Evolutionary conservation across 2,113 vertebrate species (phyloP), one percentile per base, ranked within the genome.

Genomic region (Sprattus sprattus): DNA sequence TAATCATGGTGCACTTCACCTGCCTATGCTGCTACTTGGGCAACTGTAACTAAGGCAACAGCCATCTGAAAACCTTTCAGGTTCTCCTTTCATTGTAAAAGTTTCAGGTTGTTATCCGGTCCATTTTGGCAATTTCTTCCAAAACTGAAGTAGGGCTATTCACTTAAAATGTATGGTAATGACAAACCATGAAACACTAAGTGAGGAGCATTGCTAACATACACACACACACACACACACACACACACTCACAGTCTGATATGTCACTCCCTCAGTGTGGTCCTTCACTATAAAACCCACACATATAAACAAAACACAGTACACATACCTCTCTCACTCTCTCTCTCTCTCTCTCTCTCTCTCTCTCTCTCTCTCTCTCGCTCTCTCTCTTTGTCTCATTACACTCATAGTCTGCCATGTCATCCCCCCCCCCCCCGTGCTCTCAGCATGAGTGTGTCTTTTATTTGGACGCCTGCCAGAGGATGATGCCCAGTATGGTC

Each of bases 401-500:
- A 52, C 16, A n/a, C 54, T 60, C 54, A 60, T 60, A 22, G 54
- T 20, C 20, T 60, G 54, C 20, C 54, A 60, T 60, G 18, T 60
- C 20, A 22, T 0, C 50, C 47, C 6, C 6, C 50, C 54, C 18
- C 20, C 3, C 18, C 18, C 4, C 20, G 22, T 83, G 50, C 52
- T 57, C 32, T 57, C 20, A 57, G 50, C 57, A 47, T 67, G 83
- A 39, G 45, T 32, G 71, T 16, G 25, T 78, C 67, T 49, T 44
- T 97, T 93, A 97, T 90, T 90, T 93, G 84, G 13, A 0, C 83
- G 83, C 0, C 86, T 39, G 8, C 95, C 94, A 97, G 92, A 98
- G 94, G 91, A 96, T 81, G 86, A 98, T 4, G 89, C 78, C 94
- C 90, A 98, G 90, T 92, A 98, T 90, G 87, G 91, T 28, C 85